Base-by-base conservation (phyloP, 2,888 invertebrate genomes). In the Dermolepida albohirtum region DNA sequence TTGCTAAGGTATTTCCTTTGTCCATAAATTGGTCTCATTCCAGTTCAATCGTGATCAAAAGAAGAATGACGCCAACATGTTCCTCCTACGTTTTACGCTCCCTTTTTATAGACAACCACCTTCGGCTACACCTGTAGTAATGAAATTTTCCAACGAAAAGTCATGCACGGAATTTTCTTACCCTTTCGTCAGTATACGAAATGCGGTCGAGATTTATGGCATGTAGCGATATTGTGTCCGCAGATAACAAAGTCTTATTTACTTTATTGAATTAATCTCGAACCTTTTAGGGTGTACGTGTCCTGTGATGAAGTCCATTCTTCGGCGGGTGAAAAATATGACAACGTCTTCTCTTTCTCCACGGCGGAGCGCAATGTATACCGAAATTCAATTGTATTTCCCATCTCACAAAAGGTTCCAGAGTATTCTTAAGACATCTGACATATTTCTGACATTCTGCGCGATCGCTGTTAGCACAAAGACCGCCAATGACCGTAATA, bases 361-460 rank as follows among this genome's bases (percentile, higher is more conserved):
- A 17, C 22, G 16, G 22, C 39, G 17, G 1, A 47, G 17, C 5
- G 16, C 47, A 17, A 22, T 29, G 51, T 50, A 69, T 72, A 72
- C 72, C 68, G 74, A 77, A 77, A 77, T 77, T 77, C 75, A 77
- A 77, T 77, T 77, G 75, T 74, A 70, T 73, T 63, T 64, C 57
- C 72, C 39, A 7, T 22, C 43, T 67, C 67, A 72, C 74, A 75
- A 76, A 76, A 75, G 76, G 74, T 74, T 74, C 65, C 63, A 50
- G 52, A 62, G 74, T 73, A 75, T 76, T 75, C 74, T 73, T 70
- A 70, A 69, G 73, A 72, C 73, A 73, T 73, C 72, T 73, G 74
- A 76, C 76, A 75, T 75, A 76, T 77, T 77, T 75, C 76, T 77
- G 74, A 76, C 76, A 74, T 76, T 76, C 73, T 76, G 67, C 70